Evolutionary conservation across 2,888 invertebrate species (phyloP).

Genomic region (Drosophila prolongata): DNA sequence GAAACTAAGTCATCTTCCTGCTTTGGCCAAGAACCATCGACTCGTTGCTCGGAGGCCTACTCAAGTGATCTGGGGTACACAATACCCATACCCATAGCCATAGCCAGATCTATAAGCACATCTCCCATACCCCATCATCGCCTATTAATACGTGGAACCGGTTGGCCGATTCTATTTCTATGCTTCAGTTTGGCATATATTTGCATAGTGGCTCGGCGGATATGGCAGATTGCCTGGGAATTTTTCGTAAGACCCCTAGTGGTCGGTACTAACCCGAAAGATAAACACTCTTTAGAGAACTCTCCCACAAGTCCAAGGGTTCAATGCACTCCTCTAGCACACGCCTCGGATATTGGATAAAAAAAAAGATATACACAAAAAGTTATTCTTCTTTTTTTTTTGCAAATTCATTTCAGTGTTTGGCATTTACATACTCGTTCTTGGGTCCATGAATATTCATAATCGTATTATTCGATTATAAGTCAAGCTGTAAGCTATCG

Average conservation of each 20-base stretch:
- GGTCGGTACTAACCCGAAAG: conserved; percentile 49
- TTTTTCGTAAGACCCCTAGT: conserved; percentile 20
- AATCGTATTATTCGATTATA: conserved; percentile 38
- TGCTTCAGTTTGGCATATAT: conserved; percentile 56
- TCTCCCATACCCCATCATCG: conserved; percentile 49
- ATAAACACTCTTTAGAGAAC: conserved; percentile 12
- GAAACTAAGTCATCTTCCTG: conserved; percentile 25
- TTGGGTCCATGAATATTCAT: conserved; percentile 21
- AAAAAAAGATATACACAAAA: background rate
- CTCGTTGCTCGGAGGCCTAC: conserved; percentile 7
- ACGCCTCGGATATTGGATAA: conserved; percentile 14
- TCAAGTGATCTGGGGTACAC: background rate
- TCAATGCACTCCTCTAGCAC: conserved; percentile 33
- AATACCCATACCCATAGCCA: background rate
- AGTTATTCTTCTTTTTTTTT: background rate
- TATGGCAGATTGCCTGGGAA: conserved; percentile 22
- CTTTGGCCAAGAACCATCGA: conserved; percentile 11
- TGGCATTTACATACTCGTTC: conserved; percentile 41
- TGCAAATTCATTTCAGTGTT: background rate
- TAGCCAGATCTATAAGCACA: too few species aligned
- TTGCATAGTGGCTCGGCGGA: conserved; percentile 60
- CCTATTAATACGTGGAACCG: conserved; percentile 50
- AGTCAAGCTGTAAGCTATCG: conserved; percentile 29
- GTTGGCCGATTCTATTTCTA: conserved; percentile 34
- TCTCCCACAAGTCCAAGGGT: conserved; percentile 20